A percentile compares a stretch with the other conserved stretches of the same genome.
Evolutionary conservation across 2,797 vertebrate genomes (phyloP).

Genomic region (Spinus olivaceus): DNA sequence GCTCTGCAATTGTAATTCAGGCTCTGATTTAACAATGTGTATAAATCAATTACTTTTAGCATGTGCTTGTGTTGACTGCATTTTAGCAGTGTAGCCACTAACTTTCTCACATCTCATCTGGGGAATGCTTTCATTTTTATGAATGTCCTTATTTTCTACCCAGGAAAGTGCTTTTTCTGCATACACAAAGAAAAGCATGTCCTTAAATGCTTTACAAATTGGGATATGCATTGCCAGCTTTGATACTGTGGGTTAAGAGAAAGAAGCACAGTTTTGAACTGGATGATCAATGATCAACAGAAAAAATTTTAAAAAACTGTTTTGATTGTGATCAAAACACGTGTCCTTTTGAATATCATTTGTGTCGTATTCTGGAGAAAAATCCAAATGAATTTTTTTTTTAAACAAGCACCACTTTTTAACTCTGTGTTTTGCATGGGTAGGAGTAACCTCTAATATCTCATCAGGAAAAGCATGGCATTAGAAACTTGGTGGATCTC

Average conservation of each 20-base stretch:
- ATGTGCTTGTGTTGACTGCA: background rate
- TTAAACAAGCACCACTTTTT: background rate
- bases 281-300: background rate
- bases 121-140: background rate
- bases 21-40: background rate
- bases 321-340: background rate
- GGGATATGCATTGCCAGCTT: background rate
- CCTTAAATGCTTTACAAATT: background rate
- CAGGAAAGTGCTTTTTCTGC: background rate
- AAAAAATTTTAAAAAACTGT: background rate
- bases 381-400: background rate
- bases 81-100: background rate
- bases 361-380: background rate
- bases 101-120: background rate
- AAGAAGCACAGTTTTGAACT: background rate
- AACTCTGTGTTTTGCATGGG: background rate
- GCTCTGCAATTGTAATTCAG: background rate
- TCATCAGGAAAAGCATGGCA: background rate
- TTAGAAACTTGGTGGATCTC: background rate
- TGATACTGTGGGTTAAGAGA: background rate
- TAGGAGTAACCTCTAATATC: background rate
- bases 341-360: background rate
- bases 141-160: background rate
- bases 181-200: background rate
- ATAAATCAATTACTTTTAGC: slow-evolving; percentile 11